Base-by-base conservation (phyloP, 2,797 vertebrate species). In the Bovichtus diacanthus region DNA sequence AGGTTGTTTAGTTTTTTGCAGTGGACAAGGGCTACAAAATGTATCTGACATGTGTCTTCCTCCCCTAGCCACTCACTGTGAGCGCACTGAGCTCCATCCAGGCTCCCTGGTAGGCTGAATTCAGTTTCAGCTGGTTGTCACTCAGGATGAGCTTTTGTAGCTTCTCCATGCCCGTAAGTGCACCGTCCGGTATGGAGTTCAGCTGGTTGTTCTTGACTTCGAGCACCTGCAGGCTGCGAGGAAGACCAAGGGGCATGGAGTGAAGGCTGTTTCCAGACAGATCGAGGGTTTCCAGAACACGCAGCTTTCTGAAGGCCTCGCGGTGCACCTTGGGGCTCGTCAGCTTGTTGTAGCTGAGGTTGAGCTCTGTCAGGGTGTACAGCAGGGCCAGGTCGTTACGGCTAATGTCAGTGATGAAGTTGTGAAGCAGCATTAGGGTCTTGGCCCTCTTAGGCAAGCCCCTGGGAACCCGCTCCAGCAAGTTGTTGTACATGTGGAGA, bases 341-440 rank as follows among this genome's bases (percentile, higher is more conserved):
- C 87, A 99, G 94, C 81, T 96, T 97, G 91, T 99, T 99, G 94
- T 99, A 99, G 93, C 98, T 99, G 65, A 99, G 96, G 89, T 99
- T 99, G 76, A 99, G 95, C 91, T 99, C 98, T 0, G 95, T 97
- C 67, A 99, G 94, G 39, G 97, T 96, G 93, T 97, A 97, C 36
- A 98, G 96, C 47, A 94, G 87, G 34, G 95, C 90, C 64, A 99
- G 96, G 91, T 99, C 98, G 2, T 98, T 96, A 38, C 97, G 97
- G 73, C 94, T 94, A 11, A 99, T 96, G 90, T 97, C 97, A 0
- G 94, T 82, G 81, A 99, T 99, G 73, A 90, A 93, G 86, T 99
- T 99, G 87, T 99, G 97, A 44, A 98, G 96, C 61, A 99, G 92
- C 97, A 99, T 98, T 12, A 99, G 96, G 1, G 97, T 99, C 93